Evolutionary conservation across 2,113 vertebrate genomes (phyloP), one percentile per base, ranked within the genome.

Genomic region (Cololabis saira): DNA sequence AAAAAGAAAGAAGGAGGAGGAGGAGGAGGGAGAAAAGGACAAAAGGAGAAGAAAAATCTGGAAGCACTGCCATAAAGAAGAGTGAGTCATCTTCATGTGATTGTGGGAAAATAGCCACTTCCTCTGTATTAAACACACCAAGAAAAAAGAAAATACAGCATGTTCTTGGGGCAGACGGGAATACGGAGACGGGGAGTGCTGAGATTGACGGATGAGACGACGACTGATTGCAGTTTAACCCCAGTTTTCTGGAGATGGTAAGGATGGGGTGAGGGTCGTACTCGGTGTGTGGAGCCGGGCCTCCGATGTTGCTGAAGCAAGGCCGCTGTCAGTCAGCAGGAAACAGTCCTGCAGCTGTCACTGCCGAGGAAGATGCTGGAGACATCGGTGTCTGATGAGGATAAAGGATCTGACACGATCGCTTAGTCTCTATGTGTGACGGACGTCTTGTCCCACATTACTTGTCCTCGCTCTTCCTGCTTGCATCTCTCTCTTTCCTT

Each of bases 41-140:
- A 74, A 74, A 88, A 76, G 69, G 71, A 87, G 82, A 86, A 81
- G 64, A 79, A 85, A 79, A 85, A 80, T 81, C 83, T 89, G 81
- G 81, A 87, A 80, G 58, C 52, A 2, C 47, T 62, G 84, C 71
- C 53, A 64, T 72, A 61, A 77, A 77, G 79, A 76, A 19, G 80
- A 84, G 69, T 90, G 88, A 92, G 81, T 90, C 89, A 91, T 72
- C 68, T 74, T 88, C 88, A 90, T 88, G 89, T 71, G 85, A 72
- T 77, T 83, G 80, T 83, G 88, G 85, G 85, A 87, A 83, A 87
- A 78, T 61, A 79, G 78, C 84, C 74, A 89, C 88, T 90, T 88
- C 90, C 88, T 87, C 80, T 71, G 59, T 71, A 66, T 80, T 56
- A 66, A 74, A 58, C 67, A 70, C 65, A 50, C 10, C 47, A 67